Base-by-base conservation (phyloP, 1,140 invertebrate genomes). In the Temnothorax curvispinosus region DNA sequence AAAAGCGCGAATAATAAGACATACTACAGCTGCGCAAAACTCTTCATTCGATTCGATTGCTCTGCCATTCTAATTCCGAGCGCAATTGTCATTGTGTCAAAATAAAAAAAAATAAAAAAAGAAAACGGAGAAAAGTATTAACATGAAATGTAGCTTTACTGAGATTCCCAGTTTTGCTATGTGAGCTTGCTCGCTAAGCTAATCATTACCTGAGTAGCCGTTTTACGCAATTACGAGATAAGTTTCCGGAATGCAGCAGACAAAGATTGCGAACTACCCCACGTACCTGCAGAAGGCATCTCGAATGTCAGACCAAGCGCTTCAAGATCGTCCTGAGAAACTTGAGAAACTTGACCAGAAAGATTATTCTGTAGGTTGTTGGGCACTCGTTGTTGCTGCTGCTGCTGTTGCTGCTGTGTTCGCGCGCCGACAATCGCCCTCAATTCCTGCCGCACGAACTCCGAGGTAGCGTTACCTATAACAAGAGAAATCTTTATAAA, bases 381-480 rank as follows among this genome's bases (percentile, higher is more conserved):
- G 27, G 94, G 92, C 91, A 95, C 93, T 93, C 93, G 93, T 65
- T 93, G 94, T 15, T 82, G 76, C 80, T 93, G 93, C 86, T 95
- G 94, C 69, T 94, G 94, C 82, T 94, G 94, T 81, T 96, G 95
- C 86, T 96, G 96, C 87, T 97, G 97, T 18, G 97, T 97, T 91
- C 98, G 96, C 47, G 97, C 98, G 88, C 97, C 98, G 82, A 99
- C 98, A 84, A 98, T 97, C 27, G 98, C 98, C 91, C 98, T 96
- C 89, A 99, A 96, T 95, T 98, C 98, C 96, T 99, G 98, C 92
- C 98, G 96, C 86, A 99, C 98, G 95, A 97, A 98, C 94, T 99
- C 98, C 9, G 97, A 97, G 64, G 96, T 95, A 41, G 93, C 91
- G 52, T 94, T 95, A 88, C 94, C 95, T 95, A 86, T 52, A 88